A percentile compares a stretch with the other conserved stretches of the same genome.
These are phyloP conservation scores for Uloborus diversus DNA, from an alignment of 1,140 invertebrate genomes.

Conservation along the genomic window DNA sequence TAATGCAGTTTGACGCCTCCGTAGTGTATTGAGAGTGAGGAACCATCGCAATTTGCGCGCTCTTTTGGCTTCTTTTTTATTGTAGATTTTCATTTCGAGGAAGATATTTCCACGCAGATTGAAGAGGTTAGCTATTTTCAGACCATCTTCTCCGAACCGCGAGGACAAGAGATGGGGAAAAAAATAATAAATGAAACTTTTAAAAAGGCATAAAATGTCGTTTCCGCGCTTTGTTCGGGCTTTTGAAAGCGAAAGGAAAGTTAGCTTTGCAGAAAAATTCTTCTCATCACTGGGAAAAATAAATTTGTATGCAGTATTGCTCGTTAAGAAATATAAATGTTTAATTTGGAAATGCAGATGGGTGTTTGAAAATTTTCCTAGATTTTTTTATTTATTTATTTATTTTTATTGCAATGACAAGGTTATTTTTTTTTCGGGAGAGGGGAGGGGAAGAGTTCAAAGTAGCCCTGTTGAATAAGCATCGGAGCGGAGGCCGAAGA, in stretches of 20 bases:
- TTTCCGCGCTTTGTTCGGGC: slow-evolving; percentile 28
- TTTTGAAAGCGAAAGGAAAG: background rate
- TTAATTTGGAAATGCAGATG: no score
- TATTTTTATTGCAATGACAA: no score
- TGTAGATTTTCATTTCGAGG: background rate
- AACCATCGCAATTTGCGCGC: slow-evolving; percentile 33
- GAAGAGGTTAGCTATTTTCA: slow-evolving; percentile 37
- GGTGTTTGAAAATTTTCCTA: no score
- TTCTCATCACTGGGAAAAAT: no score
- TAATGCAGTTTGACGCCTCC: slow-evolving; percentile 23
- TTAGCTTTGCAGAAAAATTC: no score
- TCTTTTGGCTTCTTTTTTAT: background rate
- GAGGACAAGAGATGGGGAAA: background rate
- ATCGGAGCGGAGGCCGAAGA: no score
- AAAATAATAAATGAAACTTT: slow-evolving; percentile 18
- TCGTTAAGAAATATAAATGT: no score
- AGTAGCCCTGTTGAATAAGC: no score
- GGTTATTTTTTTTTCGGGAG: no score
- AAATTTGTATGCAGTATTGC: no score
- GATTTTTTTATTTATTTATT: no score
- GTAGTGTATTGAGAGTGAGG: slow-evolving; percentile 5
- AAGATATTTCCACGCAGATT: slow-evolving; percentile 32
- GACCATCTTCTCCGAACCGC: slow-evolving; percentile 3
- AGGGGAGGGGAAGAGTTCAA: no score
- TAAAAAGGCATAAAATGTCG: slow-evolving; percentile 21